These are phyloP conservation scores for Brachionus manjavacas DNA, from an alignment of 1,140 invertebrate genomes.

Conservation along the genomic window DNA sequence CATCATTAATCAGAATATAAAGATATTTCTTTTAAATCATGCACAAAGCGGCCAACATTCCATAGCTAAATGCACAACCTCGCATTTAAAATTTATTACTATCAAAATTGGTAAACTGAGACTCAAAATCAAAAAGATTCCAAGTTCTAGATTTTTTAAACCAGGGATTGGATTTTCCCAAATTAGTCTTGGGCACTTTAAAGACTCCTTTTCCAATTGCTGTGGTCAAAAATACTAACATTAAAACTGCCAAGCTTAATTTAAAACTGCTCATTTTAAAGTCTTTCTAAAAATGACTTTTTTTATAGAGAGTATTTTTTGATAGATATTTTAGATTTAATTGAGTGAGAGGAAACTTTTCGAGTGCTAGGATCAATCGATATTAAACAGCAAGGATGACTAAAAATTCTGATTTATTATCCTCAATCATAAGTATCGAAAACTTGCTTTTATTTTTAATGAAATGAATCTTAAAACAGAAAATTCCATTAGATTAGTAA, in stretches of 20 bases:
- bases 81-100: neutral
- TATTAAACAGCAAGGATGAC: neutral
- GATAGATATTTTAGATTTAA: neutral
- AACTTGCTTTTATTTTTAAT: neutral
- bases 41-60: too few species aligned
- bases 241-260: neutral
- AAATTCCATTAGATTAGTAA: neutral
- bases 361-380: neutral
- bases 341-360: neutral
- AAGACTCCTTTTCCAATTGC: neutral
- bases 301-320: neutral
- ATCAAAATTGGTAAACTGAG: neutral
- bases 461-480: neutral
- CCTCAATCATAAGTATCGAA: neutral
- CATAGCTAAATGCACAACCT: too few species aligned
- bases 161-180: neutral
- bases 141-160: neutral
- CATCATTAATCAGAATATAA: too few species aligned
- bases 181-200: neutral
- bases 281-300: neutral
- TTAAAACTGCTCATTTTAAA: neutral
- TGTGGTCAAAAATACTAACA: neutral
- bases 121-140: neutral
- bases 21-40: too few species aligned
- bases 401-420: neutral